A percentile compares a stretch with the other conserved stretches of the same genome.
phyloP scores from a whole-genome alignment of 2,113 vertebrate genomes.

The Pachypanchax playfairii region DNA sequence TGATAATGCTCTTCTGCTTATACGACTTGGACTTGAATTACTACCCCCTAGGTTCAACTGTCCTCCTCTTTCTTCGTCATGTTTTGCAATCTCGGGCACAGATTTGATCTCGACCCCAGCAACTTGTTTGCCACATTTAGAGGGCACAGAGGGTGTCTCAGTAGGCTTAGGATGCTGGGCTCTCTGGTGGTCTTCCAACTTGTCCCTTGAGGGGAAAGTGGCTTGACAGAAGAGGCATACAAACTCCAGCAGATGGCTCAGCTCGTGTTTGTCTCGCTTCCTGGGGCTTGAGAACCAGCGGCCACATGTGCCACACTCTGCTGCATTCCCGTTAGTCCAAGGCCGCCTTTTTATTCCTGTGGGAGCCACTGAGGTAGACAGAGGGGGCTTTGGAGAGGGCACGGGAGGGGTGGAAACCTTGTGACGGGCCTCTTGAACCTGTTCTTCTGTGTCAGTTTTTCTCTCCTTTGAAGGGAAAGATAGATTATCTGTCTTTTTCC shows the following conservation, averaged over 20 bases:
- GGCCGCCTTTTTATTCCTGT: conserved; percentile 62
- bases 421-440: conserved; percentile 32
- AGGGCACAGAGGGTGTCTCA: conserved; percentile 50
- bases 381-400: conserved; percentile 59
- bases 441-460: conserved; percentile 54
- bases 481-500: conserved; percentile 38
- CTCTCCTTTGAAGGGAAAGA: conserved; percentile 47
- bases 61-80: conserved; percentile 57
- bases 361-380: conserved; percentile 61
- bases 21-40: conserved; percentile 65
- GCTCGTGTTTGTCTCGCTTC: conserved; percentile 87
- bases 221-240: conserved; percentile 79
- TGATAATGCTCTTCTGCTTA: conserved; percentile 81
- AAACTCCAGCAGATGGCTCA: conserved; percentile 84
- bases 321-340: conserved; percentile 79
- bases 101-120: conserved; percentile 46
- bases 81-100: conserved; percentile 55
- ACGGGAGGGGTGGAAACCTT: conserved; percentile 48
- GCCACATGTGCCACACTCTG: conserved; percentile 84
- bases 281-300: conserved; percentile 84
- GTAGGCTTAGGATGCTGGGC: conserved; percentile 74
- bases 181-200: conserved; percentile 82
- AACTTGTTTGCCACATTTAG: conserved; percentile 47
- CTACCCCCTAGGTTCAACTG: conserved; percentile 28
- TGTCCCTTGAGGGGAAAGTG: conserved; percentile 78